phyloP scores from a whole-genome alignment of 2,797 vertebrate genomes.

The Eulemur albifrons region DNA sequence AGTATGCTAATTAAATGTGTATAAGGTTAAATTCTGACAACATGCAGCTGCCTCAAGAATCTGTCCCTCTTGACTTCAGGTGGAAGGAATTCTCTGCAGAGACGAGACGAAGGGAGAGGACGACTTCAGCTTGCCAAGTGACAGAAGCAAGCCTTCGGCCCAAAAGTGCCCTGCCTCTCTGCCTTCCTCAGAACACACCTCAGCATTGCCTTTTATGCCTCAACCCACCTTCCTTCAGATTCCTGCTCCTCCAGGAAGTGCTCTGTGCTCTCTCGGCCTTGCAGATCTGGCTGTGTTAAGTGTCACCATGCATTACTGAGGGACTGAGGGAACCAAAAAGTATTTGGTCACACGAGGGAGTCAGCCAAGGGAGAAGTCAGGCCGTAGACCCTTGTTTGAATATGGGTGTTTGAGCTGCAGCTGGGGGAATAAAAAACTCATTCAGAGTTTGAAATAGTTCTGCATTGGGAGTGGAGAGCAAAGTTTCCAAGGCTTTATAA shows the following conservation, averaged over 20 bases:
- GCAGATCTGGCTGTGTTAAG: background rate
- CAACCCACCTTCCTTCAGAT: background rate
- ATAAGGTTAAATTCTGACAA: background rate
- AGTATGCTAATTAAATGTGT: background rate
- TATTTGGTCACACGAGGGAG: background rate
- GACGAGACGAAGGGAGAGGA: background rate
- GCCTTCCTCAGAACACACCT: background rate
- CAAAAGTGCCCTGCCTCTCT: background rate
- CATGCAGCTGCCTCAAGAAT: background rate
- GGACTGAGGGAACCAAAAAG: background rate
- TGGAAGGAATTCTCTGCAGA: background rate
- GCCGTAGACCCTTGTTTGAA: background rate
- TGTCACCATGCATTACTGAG: background rate
- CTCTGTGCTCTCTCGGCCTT: background rate
- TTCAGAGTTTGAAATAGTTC: constrained; percentile 41
- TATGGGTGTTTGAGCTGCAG: background rate
- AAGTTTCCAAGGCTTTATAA: constrained; percentile 23
- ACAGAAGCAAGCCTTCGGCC: background rate
- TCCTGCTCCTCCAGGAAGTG: background rate
- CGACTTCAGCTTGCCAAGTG: background rate
- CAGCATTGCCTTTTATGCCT: background rate
- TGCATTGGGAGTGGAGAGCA: background rate
- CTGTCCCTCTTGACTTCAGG: background rate
- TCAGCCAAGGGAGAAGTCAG: background rate
- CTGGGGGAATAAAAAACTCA: constrained; percentile 42